phyloP scores from a whole-genome alignment of 2,113 vertebrate species.

The Notiomystis cincta region DNA sequence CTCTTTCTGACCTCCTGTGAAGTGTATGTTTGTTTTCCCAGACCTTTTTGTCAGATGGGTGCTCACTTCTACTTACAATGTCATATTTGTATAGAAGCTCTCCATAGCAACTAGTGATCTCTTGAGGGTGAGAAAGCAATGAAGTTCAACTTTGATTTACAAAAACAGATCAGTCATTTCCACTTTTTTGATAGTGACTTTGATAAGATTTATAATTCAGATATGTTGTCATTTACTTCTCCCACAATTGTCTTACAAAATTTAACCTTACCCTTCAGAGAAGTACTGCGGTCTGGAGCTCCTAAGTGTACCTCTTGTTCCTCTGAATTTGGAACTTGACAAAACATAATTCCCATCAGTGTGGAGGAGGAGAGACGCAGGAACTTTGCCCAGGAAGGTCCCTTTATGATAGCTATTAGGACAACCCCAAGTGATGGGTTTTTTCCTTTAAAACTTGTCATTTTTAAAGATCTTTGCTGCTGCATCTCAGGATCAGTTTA shows the following conservation, averaged over 20 bases:
- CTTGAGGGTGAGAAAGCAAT: neutral
- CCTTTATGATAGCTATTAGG: neutral
- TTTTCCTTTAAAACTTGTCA: neutral
- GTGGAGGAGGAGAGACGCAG: neutral
- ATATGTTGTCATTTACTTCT: neutral
- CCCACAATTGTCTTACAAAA: neutral
- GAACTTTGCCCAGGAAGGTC: neutral
- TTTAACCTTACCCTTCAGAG: neutral
- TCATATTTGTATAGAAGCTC: slow-evolving; percentile 17
- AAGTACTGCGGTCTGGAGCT: neutral
- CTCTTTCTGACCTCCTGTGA: neutral
- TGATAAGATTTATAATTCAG: neutral
- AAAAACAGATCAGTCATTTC: neutral
- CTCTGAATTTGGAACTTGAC: neutral
- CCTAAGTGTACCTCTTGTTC: neutral
- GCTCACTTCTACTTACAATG: neutral
- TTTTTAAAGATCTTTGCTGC: neutral
- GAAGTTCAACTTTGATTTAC: slow-evolving; percentile 35
- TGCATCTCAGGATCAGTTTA: neutral
- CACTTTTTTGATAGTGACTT: neutral
- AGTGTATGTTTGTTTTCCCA: neutral
- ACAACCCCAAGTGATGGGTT: neutral
- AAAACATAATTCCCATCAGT: neutral
- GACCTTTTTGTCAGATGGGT: slow-evolving; percentile 10
- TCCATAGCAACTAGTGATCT: slow-evolving; percentile 39